Conservation (phyloP, 1,140 invertebrate genomes). For the Hestina assimilis region DNA sequence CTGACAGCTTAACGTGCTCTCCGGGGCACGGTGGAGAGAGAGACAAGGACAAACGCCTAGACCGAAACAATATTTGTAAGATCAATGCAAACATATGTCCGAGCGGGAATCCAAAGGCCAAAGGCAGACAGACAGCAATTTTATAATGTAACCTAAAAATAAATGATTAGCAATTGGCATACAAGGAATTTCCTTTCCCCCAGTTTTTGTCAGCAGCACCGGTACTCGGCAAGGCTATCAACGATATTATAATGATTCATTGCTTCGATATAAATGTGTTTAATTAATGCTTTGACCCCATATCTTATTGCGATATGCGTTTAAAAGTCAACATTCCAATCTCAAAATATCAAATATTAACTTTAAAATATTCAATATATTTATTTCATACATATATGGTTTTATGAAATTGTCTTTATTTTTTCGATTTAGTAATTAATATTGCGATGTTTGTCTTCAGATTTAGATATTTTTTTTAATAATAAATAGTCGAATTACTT, state of each 20-base stretch:
- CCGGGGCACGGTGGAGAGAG: too few relatives aligned
- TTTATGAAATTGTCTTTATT: too few relatives aligned
- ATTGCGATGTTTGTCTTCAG: too few relatives aligned
- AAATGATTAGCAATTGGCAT: constrained; percentile 3
- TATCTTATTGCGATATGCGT: constrained; percentile 21
- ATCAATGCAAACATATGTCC: too few relatives aligned
- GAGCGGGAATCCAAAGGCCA: too few relatives aligned
- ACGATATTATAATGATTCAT: constrained; percentile 25
- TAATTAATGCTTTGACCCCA: constrained; percentile 28
- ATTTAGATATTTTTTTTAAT: too few relatives aligned
- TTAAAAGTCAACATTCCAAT: constrained; percentile 22
- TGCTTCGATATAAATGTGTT: constrained; percentile 22
- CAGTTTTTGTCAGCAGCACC: constrained; percentile 37
- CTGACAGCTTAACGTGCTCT: too few relatives aligned
- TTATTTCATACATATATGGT: too few relatives aligned
- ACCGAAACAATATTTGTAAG: too few relatives aligned
- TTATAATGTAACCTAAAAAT: background rate
- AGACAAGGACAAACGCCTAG: too few relatives aligned
- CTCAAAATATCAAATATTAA: background rate
- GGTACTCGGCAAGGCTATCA: constrained; percentile 37
- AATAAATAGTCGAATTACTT: too few relatives aligned
- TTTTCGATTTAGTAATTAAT: too few relatives aligned
- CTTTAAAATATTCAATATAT: background rate
- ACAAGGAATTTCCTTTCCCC: constrained; percentile 56
- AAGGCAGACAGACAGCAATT: background rate